A percentile compares a stretch with the other conserved stretches of the same genome.
Evolutionary conservation across 2,888 invertebrate genomes (phyloP).

Genomic region (Cheilosia soror): DNA sequence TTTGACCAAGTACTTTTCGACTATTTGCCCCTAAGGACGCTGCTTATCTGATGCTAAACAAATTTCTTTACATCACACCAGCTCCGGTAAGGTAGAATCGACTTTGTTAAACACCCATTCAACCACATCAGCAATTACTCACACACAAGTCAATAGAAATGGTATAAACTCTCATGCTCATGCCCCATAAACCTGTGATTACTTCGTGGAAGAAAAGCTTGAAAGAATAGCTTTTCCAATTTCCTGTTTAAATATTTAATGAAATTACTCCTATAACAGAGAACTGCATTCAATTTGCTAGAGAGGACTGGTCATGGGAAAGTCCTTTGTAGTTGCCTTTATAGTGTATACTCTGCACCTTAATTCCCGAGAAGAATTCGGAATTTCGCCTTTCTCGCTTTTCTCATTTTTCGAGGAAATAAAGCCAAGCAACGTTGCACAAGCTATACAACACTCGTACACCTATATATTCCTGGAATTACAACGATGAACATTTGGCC

Average conservation of each 20-base stretch:
- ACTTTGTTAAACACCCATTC: too few relatives aligned
- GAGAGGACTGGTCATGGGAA: neutral
- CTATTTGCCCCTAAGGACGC: too few relatives aligned
- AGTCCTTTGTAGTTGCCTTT: slow-evolving; percentile 12
- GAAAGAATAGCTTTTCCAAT: slow-evolving; percentile 20
- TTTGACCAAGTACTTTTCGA: too few relatives aligned
- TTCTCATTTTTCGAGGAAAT: neutral
- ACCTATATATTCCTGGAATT: slow-evolving; percentile 15
- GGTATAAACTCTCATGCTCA: too few relatives aligned
- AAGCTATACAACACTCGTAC: neutral
- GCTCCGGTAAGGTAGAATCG: too few relatives aligned
- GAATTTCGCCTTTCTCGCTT: neutral
- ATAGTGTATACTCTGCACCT: neutral
- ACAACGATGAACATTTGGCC: slow-evolving; percentile 24
- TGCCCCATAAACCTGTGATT: neutral
- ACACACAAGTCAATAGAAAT: too few relatives aligned
- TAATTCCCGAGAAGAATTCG: slow-evolving; percentile 12
- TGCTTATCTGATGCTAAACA: too few relatives aligned
- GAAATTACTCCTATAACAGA: slow-evolving; percentile 23
- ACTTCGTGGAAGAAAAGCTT: neutral
- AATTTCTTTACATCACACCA: too few relatives aligned
- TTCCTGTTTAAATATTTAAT: slow-evolving; percentile 55
- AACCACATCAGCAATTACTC: too few relatives aligned
- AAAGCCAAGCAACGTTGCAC: slow-evolving; percentile 23
- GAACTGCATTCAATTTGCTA: slow-evolving; percentile 21